Percentiles rank a stretch among this genome's conserved stretches.
Conservation (phyloP, 1,140 invertebrate genomes). For the Epicauta chinensis region DNA sequence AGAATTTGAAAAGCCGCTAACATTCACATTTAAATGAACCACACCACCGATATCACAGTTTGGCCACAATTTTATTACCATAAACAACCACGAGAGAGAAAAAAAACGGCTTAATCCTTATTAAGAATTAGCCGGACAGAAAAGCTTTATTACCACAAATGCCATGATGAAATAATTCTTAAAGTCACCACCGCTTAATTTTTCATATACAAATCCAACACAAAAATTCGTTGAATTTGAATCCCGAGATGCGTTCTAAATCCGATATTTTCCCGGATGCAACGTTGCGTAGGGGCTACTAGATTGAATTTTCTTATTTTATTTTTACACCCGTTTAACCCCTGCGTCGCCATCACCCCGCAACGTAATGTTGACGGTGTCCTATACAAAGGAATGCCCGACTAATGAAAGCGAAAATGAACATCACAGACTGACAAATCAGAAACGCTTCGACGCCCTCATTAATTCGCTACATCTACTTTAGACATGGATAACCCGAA, state of each 20-base stretch:
- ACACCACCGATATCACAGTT: background rate
- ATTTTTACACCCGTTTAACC: constrained; percentile 33
- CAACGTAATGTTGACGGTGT: constrained; percentile 22
- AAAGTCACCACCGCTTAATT: too few species aligned
- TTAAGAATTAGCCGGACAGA: too few species aligned
- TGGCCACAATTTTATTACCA: too few species aligned
- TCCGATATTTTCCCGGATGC: constrained; percentile 26
- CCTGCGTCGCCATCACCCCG: constrained; percentile 21
- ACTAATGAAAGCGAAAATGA: constrained; percentile 16
- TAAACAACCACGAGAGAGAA: too few species aligned
- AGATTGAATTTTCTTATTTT: constrained; percentile 41
- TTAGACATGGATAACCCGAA: too few species aligned
- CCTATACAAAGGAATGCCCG: constrained; percentile 14
- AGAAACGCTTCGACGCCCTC: constrained; percentile 4
- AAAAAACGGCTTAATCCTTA: too few species aligned
- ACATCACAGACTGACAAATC: constrained; percentile 1
- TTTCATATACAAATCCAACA: too few species aligned
- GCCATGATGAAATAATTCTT: too few species aligned
- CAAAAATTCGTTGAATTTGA: background rate
- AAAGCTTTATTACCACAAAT: too few species aligned
- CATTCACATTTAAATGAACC: constrained; percentile 20
- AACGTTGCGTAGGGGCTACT: constrained; percentile 38
- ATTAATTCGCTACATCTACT: constrained; percentile 1
- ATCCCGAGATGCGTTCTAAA: constrained; percentile 8
- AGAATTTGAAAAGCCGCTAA: constrained; percentile 16